phyloP scores from a whole-genome alignment of 2,113 vertebrate genomes.

The Scomber scombrus region DNA sequence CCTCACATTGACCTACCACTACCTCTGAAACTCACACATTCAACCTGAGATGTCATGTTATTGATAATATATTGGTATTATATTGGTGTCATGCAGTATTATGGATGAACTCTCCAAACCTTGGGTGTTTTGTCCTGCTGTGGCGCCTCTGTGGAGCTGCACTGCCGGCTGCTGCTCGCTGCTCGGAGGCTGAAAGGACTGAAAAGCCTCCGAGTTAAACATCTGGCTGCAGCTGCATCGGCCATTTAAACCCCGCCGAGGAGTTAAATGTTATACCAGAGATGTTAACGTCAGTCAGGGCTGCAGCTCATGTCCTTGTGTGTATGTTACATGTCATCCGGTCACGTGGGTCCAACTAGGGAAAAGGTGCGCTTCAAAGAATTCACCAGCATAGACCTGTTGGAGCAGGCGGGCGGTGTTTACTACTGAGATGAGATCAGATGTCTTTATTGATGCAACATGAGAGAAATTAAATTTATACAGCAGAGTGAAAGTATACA shows the following conservation, averaged over 20 bases:
- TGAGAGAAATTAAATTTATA: too few species aligned
- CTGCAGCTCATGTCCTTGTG: constrained; percentile 1
- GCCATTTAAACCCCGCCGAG: constrained; percentile 20
- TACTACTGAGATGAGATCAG: too few species aligned
- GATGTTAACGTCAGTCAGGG: too few species aligned
- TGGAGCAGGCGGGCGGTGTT: not conserved
- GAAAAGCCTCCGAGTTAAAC: constrained; percentile 23
- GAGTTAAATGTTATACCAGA: too few species aligned
- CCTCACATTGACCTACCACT: too few species aligned
- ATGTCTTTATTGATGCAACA: too few species aligned
- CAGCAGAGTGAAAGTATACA: too few species aligned
- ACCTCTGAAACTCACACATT: not conserved
- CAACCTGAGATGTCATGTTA: not conserved
- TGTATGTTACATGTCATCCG: too few species aligned
- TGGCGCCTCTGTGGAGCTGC: constrained; percentile 36
- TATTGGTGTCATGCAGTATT: too few species aligned
- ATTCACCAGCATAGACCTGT: rapidly evolving
- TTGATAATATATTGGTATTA: too few species aligned
- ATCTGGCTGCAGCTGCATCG: not conserved
- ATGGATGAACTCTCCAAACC: constrained; percentile 49
- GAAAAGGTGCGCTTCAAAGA: constrained; percentile 15
- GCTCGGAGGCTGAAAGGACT: not conserved
- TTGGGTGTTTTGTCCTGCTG: constrained; percentile 16
- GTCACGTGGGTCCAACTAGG: constrained; percentile 34
- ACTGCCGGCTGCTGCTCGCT: constrained; percentile 4